Evolutionary conservation across 2,888 invertebrate species (phyloP).

Genomic region (Microchrysa polita): DNA sequence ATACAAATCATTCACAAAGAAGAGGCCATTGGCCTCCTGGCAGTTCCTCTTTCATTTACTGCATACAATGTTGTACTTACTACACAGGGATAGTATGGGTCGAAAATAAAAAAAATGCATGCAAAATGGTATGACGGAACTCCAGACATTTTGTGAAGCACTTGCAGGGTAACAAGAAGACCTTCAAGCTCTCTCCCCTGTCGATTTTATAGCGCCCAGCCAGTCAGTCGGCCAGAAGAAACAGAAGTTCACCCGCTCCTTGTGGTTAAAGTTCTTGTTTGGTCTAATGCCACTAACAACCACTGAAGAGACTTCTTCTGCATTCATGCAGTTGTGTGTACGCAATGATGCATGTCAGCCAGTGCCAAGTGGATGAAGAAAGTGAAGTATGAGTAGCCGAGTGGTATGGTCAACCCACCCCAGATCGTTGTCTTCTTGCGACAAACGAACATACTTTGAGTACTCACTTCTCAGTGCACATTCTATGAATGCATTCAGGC

Average conservation of each 20-base stretch:
- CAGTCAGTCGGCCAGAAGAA: background rate
- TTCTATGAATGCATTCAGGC: slow-evolving; percentile 30
- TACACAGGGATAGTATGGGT: background rate
- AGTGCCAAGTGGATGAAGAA: background rate
- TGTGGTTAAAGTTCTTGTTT: too few relatives aligned
- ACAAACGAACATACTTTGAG: too few relatives aligned
- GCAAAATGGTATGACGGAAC: slow-evolving; percentile 27
- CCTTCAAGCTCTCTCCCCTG: slow-evolving; percentile 38
- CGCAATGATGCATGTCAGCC: slow-evolving; percentile 18
- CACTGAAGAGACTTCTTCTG: too few relatives aligned
- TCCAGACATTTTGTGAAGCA: slow-evolving; percentile 17
- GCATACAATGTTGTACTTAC: too few relatives aligned
- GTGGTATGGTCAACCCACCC: too few relatives aligned
- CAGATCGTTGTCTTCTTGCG: slow-evolving; percentile 15
- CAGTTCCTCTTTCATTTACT: too few relatives aligned
- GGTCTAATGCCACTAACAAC: background rate
- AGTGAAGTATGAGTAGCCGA: background rate
- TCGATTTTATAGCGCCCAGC: background rate
- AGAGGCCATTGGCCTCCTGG: slow-evolving; percentile 32
- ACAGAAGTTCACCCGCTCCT: background rate
- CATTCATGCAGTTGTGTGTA: background rate
- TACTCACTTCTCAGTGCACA: too few relatives aligned
- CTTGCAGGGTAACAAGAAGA: slow-evolving; percentile 33
- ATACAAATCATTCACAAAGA: slow-evolving; percentile 23
- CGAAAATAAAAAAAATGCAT: background rate